Percentiles rank a stretch among this genome's conserved stretches.
These are phyloP conservation scores for Erythrocercus mccallii DNA, from an alignment of 2,113 vertebrate species.

Conservation along the genomic window DNA sequence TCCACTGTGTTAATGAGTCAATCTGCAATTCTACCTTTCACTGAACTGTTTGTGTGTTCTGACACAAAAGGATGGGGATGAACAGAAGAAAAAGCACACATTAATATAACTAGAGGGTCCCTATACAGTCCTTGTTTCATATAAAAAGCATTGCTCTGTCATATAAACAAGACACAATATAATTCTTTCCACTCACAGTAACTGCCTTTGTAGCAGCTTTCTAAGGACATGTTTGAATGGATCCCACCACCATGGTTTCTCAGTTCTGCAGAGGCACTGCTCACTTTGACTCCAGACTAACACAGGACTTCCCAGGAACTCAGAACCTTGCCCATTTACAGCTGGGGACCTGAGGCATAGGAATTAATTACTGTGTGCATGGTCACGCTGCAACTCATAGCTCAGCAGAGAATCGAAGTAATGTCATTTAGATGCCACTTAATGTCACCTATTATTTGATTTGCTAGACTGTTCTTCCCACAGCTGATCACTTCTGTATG, in stretches of 20 bases:
- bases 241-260: background rate
- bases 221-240: background rate
- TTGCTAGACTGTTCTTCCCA: constrained; percentile 17
- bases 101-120: background rate
- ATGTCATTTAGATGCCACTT: constrained; percentile 45
- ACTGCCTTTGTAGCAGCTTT: background rate
- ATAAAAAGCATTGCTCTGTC: background rate
- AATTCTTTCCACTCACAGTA: background rate
- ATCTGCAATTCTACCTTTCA: background rate
- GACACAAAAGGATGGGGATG: background rate
- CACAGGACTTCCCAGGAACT: background rate
- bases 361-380: constrained; percentile 29
- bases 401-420: constrained; percentile 47
- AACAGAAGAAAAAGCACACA: background rate
- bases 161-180: background rate
- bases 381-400: constrained; percentile 22
- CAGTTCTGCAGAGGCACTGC: background rate
- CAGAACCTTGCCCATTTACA: background rate
- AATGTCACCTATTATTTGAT: constrained; percentile 54
- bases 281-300: background rate
- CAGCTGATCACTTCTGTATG: constrained; percentile 49
- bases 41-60: background rate
- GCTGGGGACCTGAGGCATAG: background rate
- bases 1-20: background rate
- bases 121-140: background rate